These are phyloP conservation scores for Aspidoscelis tigris DNA, from an alignment of 2,113 vertebrate genomes.

Conservation along the genomic window DNA sequence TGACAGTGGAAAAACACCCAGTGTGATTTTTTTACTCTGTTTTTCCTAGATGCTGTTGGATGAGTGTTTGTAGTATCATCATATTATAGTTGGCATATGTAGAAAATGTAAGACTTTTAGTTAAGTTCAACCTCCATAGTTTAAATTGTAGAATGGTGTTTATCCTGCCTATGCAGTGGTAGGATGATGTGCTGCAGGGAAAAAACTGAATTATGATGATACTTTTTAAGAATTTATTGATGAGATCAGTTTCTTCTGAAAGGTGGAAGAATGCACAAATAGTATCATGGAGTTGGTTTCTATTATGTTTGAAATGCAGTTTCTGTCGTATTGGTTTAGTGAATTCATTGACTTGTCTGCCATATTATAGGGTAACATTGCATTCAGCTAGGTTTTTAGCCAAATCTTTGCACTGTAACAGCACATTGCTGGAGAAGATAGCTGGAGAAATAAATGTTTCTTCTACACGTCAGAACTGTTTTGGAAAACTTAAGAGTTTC, in stretches of 20 bases:
- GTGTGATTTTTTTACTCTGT: not conserved
- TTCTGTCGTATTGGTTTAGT: not conserved
- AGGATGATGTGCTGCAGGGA: not conserved
- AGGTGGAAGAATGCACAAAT: not conserved
- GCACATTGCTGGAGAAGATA: not conserved
- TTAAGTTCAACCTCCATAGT: not conserved
- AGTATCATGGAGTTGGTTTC: not conserved
- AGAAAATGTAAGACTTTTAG: no score
- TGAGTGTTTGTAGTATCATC: not conserved
- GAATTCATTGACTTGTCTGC: not conserved
- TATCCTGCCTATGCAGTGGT: not conserved
- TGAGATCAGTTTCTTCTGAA: not conserved
- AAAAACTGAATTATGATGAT: not conserved
- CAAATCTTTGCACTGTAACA: not conserved
- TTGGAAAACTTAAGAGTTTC: not conserved
- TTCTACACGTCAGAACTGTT: not conserved
- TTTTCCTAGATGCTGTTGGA: not conserved
- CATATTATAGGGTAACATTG: not conserved
- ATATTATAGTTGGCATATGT: no score
- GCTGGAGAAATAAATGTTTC: not conserved
- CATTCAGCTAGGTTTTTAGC: not conserved
- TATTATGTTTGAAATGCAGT: not conserved
- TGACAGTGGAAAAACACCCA: no score
- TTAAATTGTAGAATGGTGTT: not conserved
- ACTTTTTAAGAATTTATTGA: not conserved